Conservation (phyloP, 1,140 invertebrate genomes). For the Brachionus plicatilis region DNA sequence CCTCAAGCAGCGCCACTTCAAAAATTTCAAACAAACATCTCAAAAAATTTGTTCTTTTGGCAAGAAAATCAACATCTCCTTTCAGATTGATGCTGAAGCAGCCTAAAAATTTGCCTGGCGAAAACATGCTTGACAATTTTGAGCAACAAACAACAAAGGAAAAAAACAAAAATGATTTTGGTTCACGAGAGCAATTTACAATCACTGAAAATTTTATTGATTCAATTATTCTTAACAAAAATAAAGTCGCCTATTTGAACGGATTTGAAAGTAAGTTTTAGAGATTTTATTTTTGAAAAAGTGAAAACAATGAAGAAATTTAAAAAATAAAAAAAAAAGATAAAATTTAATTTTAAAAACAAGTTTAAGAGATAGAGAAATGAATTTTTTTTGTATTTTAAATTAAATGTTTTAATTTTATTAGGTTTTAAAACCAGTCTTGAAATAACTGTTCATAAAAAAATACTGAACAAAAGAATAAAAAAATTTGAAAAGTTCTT, state of each 20-base stretch:
- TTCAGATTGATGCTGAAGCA: not conserved
- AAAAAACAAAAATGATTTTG: not conserved
- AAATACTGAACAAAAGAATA: no score
- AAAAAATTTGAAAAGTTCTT: no score
- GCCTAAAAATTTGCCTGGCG: not conserved
- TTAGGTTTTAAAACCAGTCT: no score
- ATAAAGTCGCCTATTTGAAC: not conserved
- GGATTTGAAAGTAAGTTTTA: not conserved
- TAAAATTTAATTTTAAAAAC: not conserved
- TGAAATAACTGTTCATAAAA: no score
- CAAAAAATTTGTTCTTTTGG: not conserved
- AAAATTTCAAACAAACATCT: not conserved
- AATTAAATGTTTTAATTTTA: no score
- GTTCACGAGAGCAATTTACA: not conserved
- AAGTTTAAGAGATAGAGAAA: no score
- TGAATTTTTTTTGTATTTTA: no score
- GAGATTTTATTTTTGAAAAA: no score
- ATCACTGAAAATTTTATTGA: not conserved
- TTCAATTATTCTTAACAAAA: not conserved
- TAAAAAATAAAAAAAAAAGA: not conserved
- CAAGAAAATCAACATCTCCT: slow-evolving; percentile 8
- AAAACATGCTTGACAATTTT: not conserved
- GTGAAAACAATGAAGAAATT: not conserved
- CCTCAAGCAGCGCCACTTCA: not conserved
- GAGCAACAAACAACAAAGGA: not conserved